Base-by-base conservation (phyloP, 2,797 vertebrate species). In the Peromyscus melanophrys region DNA sequence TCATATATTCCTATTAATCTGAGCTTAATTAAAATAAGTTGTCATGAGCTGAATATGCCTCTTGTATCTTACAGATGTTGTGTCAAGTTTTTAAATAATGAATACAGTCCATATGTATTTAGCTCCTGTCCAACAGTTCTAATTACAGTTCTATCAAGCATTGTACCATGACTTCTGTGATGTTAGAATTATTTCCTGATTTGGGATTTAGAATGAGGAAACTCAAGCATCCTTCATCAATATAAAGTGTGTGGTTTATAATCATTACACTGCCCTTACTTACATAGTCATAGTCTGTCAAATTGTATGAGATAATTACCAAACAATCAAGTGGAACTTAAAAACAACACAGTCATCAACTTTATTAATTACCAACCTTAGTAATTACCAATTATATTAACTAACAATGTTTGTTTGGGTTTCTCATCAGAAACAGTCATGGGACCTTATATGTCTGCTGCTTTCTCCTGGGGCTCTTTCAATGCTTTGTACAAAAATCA, bases 1-100 rank as follows among this genome's bases (percentile, higher is more conserved):
- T 80, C 27, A 90, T 95, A 95, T 88, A 77, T 89, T 97, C 86
- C 83, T 82, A 82, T 73, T 57, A 49, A 96, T 57, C 37, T 92
- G 12, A 82, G 23, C 19, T 4, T 83, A 65, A n/a, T 21, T 94
- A 96, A 96, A 96, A 94, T 43, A 96, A 92, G 87, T 52, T 21
- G 34, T 12, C 43, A 81, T 34, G 6, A 37, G 40, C 11, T 91
- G 1, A 95, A 69, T 82, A 77, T 29, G 87, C 63, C 23, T 87
- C 52, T 4, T 67, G 1, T 76, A 89, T 94, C 29, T 67, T 88
- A 69, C 61, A 92, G 90, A 95, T 86, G 2, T 37, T 61, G 49
- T 65, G 10, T 21, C 16, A 88, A 71, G 1, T 23, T 73, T 95
- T 78, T 76, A 86, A 43, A 43, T 63, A 67, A 65, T 59, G 67